Base-by-base conservation (phyloP, 2,113 vertebrate species). In the Chascanopsetta lugubris region DNA sequence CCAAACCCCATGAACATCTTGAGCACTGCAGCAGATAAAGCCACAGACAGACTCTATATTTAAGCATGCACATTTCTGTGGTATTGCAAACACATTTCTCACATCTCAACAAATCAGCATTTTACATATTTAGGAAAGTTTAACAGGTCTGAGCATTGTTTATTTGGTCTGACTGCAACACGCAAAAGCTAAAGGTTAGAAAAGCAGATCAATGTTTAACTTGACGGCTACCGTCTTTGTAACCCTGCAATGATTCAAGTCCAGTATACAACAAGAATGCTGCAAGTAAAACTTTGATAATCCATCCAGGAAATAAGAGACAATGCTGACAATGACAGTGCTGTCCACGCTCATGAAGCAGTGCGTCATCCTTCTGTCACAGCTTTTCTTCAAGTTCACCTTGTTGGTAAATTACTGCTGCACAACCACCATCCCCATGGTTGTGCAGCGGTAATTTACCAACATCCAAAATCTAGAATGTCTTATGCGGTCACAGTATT, bases 171-270 rank as follows among this genome's bases (percentile, higher is more conserved):
- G 29, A 29, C 8, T 29, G 25, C 13, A 61, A 63, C 32, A 46
- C 0, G 12, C 1, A 4, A 45, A 32, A 42, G 56, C 29, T 60
- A 75, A 74, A 83, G 76, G 68, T 73, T 60, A 69, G 6, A 15
- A 15, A 29, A 55, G 62, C 30, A 46, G 30, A 77, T 85, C 79
- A 89, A 90, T 85, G 58, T 43, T 86, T 88, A 87, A 86, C 82
- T 66, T 43, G 17, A 54, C 71, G 59, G 63, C 26, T 21, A 48
- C 30, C 6, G 24, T 26, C 13, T 49, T 49, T 26, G 70, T 49
- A 2, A 21, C 29, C 56, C 57, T 27, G 45, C 18, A 64, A 21
- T 65, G 54, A 67, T 72, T 38, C 24, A 10, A 49, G 56, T 45
- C 40, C 26, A 42, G 38, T 24, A 55, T 17, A 30, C 61, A 34